Base-by-base conservation (phyloP, 1,140 invertebrate genomes). In the Papilio helenus region DNA sequence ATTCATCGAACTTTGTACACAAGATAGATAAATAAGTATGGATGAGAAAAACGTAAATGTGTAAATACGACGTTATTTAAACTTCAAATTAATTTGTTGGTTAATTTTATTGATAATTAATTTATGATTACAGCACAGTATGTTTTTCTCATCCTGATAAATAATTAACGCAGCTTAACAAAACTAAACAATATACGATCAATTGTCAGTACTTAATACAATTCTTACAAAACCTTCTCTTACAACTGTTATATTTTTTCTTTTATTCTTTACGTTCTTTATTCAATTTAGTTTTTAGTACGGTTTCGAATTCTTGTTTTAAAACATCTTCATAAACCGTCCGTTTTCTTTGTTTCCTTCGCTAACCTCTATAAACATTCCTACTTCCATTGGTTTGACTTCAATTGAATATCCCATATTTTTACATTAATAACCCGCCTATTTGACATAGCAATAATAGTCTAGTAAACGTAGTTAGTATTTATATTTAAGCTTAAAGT, bases 371-470 rank as follows among this genome's bases (percentile, higher is more conserved):
- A 71, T 79, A 71, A 20, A 79, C 72, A 82, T 79, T 46, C 79
- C 20, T 65, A 71, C 73, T 65, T 55, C 76, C 20, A 72, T 74
- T 51, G 49, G 1, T 55, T 55, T 55, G n/a, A 55, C 51, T 87
- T 86, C 88, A 88, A 89, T 90, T 93, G 81, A 88, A 84, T 87
- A 84, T 84, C 87, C 90, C 89, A 84, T 89, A 88, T 80, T 86
- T 86, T 89, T 90, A 89, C 89, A 92, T 89, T 89, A 81, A 91
- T 89, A 89, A 92, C 93, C 93, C 93, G 93, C 93, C 93, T 94
- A 93, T 92, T 88, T 92, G 88, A 93, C 88, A 93, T 94, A 94
- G 93, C 93, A 94, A 94, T 94, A 94, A 92, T 94, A 93, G 84
- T 82, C 81, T 94, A 94, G 92, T 92, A 87, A 92, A 92, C 90